Evolutionary conservation across 2,113 vertebrate species (phyloP), one percentile per base, ranked within the genome.

Genomic region (Pleuronectes platessa): DNA sequence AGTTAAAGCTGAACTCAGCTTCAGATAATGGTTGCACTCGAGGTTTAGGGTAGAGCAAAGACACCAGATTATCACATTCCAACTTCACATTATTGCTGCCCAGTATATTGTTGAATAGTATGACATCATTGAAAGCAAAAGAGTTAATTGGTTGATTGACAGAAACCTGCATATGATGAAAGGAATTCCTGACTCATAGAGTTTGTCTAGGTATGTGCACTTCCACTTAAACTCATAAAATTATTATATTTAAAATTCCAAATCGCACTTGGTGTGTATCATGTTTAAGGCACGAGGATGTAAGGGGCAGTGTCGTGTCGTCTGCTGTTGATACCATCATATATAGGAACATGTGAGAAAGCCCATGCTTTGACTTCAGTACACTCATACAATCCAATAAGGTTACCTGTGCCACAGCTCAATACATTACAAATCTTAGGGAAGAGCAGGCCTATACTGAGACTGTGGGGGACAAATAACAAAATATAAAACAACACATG

Each of bases 241-340:
- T 56, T 0, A 2, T 53, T 68, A 64, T 1, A 68, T 67, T 11
- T n/a, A 2, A 40, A 40, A 58, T 55, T 64, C 56, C 60, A 65
- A 31, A 77, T 85, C 23, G 70, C 82, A 89, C 83, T 86, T 85
- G 12, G 66, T 75, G 80, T 76, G 73, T 71, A 67, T 72, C 37
- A 14, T 53, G 31, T 61, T 65, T 71, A 90, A 81, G 82, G 82
- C 79, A 86, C 79, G 0, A 51, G 42, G n/a, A 26, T 61, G 47
- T 20, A 24, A 0, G 24, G 35, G n/a, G 37, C 21, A 5, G 12
- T 1, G 27, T 13, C 17, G 61, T 14, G 60, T 31, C 23, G 3
- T 24, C 55, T 23, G 42, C 4, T 37, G 3, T 42, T 63, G 18
- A n/a, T 20, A 18, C 12, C 15, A 61, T 53, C 53, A 45, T 14